Conservation (phyloP, 2,797 vertebrate genomes). For the Peromyscus eremicus region DNA sequence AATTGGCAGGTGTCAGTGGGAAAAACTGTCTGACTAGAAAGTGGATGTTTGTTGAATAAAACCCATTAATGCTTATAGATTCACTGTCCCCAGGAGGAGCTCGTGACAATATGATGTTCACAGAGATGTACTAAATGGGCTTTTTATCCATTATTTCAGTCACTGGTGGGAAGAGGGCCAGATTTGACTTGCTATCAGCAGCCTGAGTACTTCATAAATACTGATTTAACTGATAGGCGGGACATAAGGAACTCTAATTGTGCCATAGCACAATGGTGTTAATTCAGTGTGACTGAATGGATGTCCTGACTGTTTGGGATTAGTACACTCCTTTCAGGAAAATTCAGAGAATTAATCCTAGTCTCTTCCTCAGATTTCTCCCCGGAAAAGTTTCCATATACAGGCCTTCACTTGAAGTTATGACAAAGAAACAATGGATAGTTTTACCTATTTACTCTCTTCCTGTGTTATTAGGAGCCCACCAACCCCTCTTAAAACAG, state of each 20-base stretch:
- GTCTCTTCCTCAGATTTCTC: conserved; percentile 33
- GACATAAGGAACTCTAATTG: conserved; percentile 52
- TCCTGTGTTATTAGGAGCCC: not conserved
- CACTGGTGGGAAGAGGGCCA: conserved; percentile 60
- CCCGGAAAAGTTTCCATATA: conserved; percentile 7
- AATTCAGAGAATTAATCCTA: conserved; percentile 57
- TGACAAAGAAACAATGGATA: not conserved
- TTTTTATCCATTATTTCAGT: conserved; percentile 74
- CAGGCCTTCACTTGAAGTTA: not conserved
- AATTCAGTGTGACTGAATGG: not conserved
- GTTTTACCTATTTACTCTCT: not conserved
- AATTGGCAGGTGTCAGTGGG: conserved; percentile 78
- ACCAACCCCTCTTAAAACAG: not conserved
- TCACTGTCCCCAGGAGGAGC: conserved; percentile 64
- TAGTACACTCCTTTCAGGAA: not conserved
- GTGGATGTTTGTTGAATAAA: conserved; percentile 80
- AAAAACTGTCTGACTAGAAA: conserved; percentile 71
- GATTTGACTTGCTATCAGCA: conserved; percentile 58
- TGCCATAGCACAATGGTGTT: not conserved
- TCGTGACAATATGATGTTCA: conserved; percentile 60
- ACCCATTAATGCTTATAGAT: conserved; percentile 73
- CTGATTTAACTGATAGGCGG: conserved; percentile 51
- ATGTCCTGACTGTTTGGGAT: not conserved
- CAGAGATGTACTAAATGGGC: conserved; percentile 59
- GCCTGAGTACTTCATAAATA: conserved; percentile 56